Base-by-base conservation (phyloP, 2,113 vertebrate genomes). In the Mastomys natalensis region DNA sequence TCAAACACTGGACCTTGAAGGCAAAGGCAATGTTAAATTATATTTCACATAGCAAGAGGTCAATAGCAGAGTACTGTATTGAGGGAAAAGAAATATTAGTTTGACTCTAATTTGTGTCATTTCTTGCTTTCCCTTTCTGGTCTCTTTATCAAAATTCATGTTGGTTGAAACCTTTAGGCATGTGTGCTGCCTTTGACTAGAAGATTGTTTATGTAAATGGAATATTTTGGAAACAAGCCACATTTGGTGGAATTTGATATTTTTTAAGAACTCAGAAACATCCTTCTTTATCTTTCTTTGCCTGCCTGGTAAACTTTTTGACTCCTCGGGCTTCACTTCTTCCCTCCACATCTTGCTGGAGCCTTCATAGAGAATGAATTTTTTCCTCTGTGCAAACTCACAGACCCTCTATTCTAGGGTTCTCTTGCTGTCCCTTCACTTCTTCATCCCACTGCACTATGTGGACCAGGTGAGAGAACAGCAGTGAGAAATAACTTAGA, bases 71-170 rank as follows among this genome's bases (percentile, higher is more conserved):
- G 45, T 73, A 48, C 34, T 89, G 51, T 85, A 89, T 82, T 94
- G 43, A 37, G 45, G 62, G 64, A 80, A 62, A 62, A 51, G 51
- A 81, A 62, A 72, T 89, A 81, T 29, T 68, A 43, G 19, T 60
- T 93, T 82, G 58, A 86, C 2, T 48, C 15, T 51, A 58, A 82
- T 91, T 96, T 95, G 40, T 92, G 68, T 90, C 78, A 90, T 80
- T 84, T 40, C 62, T 94, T 96, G 7, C 17, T 95, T 91, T 89
- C 92, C n/a, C 66, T 58, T 89, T 62, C 62, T 68, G 7, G 1
- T 66, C 55, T 93, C 94, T 93, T 94, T 85, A 93, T 94, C 12
- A 84, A 84, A 89, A 1, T 66, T n/a, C 62, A 19, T 90, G 74
- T 72, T 43, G 55, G 16, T 64, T 72, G 22, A 89, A 94, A 86